phyloP scores from a whole-genome alignment of 1,140 invertebrate species.

The Rhyacophila brunnea region DNA sequence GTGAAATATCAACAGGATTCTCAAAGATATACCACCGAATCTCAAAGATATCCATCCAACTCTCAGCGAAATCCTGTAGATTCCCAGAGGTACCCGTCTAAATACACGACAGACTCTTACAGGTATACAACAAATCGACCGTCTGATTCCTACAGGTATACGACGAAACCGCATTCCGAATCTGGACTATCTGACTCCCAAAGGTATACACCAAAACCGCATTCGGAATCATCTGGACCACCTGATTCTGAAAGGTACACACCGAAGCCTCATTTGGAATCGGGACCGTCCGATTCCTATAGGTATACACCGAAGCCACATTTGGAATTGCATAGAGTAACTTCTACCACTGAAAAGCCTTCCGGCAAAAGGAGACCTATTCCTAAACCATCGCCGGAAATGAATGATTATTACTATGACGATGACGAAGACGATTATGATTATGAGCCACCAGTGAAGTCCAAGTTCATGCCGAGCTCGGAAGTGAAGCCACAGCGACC shows the following conservation, averaged over 20 bases:
- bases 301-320: constrained; percentile 4
- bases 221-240: constrained; percentile 13
- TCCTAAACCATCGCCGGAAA: constrained; percentile 54
- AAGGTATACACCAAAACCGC: neutral
- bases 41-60: neutral
- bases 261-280: constrained; percentile 2
- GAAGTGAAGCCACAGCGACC: constrained; percentile 55
- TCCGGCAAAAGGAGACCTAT: constrained; percentile 47
- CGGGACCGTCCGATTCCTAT: constrained; percentile 3
- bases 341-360: constrained; percentile 37
- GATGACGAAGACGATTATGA: constrained; percentile 54
- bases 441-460: constrained; percentile 57
- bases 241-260: neutral
- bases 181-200: constrained; percentile 4
- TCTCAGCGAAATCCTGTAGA: too few species aligned
- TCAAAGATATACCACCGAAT: too few species aligned
- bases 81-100: neutral
- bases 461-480: constrained; percentile 60
- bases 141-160: neutral
- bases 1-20: neutral
- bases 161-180: constrained; percentile 6
- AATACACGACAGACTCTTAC: neutral
- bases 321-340: constrained; percentile 12
- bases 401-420: constrained; percentile 56
- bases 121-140: constrained; percentile 7